phyloP scores from a whole-genome alignment of 2,888 invertebrate genomes.

The Lepidocyrtinus sp. region DNA sequence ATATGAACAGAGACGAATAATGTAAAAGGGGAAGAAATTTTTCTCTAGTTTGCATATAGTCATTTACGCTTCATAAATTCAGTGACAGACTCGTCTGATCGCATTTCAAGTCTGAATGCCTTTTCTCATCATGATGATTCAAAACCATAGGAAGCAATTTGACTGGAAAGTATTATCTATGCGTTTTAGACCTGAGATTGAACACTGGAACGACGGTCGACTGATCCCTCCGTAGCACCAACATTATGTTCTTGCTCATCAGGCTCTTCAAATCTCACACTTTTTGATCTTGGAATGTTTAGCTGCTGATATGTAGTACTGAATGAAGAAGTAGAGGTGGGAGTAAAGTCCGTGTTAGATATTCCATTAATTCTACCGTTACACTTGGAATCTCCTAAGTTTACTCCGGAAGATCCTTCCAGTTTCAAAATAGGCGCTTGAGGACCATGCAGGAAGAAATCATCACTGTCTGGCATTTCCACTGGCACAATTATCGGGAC shows the following conservation, averaged over 20 bases:
- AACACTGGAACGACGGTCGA: constrained; percentile 45
- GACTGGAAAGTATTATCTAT: constrained; percentile 2
- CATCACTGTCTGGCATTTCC: constrained; percentile 62
- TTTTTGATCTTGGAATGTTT: constrained; percentile 63
- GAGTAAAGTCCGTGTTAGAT: no score
- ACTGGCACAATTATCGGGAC: constrained; percentile 58
- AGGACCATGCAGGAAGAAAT: constrained; percentile 62
- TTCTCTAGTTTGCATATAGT: no score
- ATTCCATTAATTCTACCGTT: constrained; percentile 22
- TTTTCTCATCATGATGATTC: no score
- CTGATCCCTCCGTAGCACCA: constrained; percentile 11
- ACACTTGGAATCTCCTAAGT: no score
- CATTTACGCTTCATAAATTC: no score
- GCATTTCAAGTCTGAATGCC: no score
- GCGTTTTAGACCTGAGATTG: constrained; percentile 58
- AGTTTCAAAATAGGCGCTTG: constrained; percentile 64
- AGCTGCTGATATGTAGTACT: constrained; percentile 34
- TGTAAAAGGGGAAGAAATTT: no score
- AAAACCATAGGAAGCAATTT: no score
- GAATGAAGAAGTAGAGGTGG: constrained; percentile 16
- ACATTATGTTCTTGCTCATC: constrained; percentile 43
- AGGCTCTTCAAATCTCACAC: constrained; percentile 65
- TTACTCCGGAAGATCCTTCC: constrained; percentile 44
- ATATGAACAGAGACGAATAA: no score
- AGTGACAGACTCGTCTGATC: no score